These are phyloP conservation scores for Corvus moneduloides DNA, from an alignment of 2,113 vertebrate genomes.

Conservation along the genomic window DNA sequence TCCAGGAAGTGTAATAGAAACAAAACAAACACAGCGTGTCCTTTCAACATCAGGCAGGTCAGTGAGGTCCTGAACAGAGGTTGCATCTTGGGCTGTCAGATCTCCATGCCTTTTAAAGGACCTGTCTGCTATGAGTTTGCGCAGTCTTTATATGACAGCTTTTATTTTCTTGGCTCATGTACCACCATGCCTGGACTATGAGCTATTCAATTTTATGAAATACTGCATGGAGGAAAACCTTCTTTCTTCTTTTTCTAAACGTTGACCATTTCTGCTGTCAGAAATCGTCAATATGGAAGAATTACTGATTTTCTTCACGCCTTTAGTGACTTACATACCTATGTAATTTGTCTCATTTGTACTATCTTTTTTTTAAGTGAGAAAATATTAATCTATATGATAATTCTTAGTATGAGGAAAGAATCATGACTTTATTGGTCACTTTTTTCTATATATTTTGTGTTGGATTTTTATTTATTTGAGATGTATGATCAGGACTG, in stretches of 20 bases:
- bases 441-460: neutral
- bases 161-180: neutral
- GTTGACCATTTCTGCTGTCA: neutral
- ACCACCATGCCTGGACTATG: neutral
- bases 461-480: neutral
- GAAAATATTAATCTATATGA: neutral
- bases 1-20: neutral
- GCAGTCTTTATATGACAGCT: neutral
- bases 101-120: neutral
- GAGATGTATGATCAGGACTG: neutral
- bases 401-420: neutral
- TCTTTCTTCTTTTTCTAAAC: neutral
- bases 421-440: neutral
- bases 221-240: neutral
- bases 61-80: neutral
- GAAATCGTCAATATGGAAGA: neutral
- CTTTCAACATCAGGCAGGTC: neutral
- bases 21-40: neutral
- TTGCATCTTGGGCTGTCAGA: neutral
- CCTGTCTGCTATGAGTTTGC: neutral
- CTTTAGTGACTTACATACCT: neutral
- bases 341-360: neutral
- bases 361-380: neutral
- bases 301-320: neutral
- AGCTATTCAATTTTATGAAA: neutral